These are phyloP conservation scores for Ellobius talpinus DNA, from an alignment of 2,113 vertebrate species.

Conservation along the genomic window DNA sequence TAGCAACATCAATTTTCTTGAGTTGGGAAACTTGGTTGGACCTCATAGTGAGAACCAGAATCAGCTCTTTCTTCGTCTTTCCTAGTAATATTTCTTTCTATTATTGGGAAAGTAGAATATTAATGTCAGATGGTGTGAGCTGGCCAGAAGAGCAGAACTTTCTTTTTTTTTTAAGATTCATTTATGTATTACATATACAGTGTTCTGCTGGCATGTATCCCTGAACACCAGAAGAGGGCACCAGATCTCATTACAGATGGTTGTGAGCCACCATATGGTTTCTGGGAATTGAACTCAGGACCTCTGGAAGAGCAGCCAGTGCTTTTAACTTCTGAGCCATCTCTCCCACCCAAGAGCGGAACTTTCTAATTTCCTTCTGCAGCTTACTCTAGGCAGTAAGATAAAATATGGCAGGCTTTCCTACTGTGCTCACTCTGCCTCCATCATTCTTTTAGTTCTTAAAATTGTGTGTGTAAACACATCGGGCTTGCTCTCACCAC, in stretches of 20 bases:
- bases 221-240: too few species aligned
- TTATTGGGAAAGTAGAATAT: not conserved
- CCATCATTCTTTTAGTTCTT: not conserved
- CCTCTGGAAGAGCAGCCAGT: too few species aligned
- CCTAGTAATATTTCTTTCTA: not conserved
- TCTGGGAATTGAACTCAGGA: too few species aligned
- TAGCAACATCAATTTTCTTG: slow-evolving; percentile 1
- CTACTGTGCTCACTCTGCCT: not conserved
- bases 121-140: not conserved
- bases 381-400: not conserved
- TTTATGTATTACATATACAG: too few species aligned
- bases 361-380: not conserved
- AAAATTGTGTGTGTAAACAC: not conserved
- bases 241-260: too few species aligned
- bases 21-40: slow-evolving; percentile 48
- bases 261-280: too few species aligned
- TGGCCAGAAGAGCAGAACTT: not conserved
- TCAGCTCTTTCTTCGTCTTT: not conserved
- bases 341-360: not conserved
- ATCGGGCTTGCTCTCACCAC: not conserved
- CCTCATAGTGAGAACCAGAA: not conserved
- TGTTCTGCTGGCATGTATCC: too few species aligned
- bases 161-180: too few species aligned
- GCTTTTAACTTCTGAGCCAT: too few species aligned
- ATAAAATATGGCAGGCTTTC: not conserved